Percentiles rank a stretch among this genome's conserved stretches.
Evolutionary conservation across 2,113 vertebrate species (phyloP).

Genomic region (Hepsetus odoe): DNA sequence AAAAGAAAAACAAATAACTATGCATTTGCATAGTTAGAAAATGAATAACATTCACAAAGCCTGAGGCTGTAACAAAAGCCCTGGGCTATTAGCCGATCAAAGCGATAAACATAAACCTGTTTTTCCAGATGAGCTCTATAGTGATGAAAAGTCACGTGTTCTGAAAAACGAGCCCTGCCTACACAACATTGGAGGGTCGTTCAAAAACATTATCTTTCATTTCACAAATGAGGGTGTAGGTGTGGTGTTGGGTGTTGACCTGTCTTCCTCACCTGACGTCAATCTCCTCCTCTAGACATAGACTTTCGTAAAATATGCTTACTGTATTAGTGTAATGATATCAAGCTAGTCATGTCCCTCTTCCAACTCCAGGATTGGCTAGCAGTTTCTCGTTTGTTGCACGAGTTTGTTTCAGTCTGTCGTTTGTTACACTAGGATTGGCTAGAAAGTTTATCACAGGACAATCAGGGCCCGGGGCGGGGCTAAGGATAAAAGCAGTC

Average conservation of each 20-base stretch:
- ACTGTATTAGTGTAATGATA: no score
- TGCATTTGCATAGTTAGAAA: not conserved
- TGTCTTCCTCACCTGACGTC: not conserved
- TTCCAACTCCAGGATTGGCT: no score
- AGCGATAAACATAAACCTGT: conserved; percentile 23
- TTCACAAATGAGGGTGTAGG: conserved; percentile 56
- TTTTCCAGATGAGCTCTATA: conserved; percentile 36
- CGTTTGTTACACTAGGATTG: no score
- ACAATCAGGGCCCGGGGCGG: not conserved
- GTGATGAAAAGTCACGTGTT: conserved; percentile 14
- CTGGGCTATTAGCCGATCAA: not conserved
- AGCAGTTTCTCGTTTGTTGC: no score
- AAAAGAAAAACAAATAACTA: no score
- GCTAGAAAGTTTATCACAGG: no score
- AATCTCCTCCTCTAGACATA: not conserved
- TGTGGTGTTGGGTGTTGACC: conserved; percentile 62
- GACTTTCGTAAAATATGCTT: no score
- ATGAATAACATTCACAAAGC: not conserved
- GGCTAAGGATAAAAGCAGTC: not conserved
- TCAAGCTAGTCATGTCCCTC: no score
- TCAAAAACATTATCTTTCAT: not conserved
- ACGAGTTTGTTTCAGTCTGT: no score
- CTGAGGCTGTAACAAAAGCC: not conserved
- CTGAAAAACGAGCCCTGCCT: not conserved
- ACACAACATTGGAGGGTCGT: conserved; percentile 42